phyloP scores from a whole-genome alignment of 64 coral and sea anemone species.

The Catalaphyllia jardinei region DNA sequence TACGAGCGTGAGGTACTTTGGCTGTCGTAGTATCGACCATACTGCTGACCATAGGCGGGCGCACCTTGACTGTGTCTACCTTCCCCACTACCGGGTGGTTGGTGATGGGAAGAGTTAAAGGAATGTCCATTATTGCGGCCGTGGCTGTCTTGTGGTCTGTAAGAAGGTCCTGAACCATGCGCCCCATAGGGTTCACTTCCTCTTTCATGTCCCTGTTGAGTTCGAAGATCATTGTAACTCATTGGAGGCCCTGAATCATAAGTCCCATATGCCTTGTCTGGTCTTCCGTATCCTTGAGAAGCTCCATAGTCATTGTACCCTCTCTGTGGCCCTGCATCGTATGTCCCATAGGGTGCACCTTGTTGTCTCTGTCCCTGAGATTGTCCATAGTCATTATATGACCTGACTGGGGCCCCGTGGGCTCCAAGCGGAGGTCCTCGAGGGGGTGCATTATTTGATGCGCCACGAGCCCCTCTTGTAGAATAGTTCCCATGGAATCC shows the following conservation, averaged over 20 bases:
- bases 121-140: neutral
- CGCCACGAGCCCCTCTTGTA: constrained; percentile 3
- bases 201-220: neutral
- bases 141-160: constrained; percentile 13
- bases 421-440: constrained; percentile 10
- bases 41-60: neutral
- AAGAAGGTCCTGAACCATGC: constrained; percentile 12
- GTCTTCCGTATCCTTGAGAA: neutral
- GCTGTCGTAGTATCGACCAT: neutral
- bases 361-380: neutral
- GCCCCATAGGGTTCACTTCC: neutral
- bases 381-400: neutral
- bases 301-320: neutral
- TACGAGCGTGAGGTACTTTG: neutral
- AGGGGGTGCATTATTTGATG: neutral
- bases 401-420: neutral
- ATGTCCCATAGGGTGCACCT: neutral
- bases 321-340: neutral
- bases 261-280: neutral
- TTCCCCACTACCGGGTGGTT: neutral
- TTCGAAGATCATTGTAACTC: neutral
- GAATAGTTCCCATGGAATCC: constrained; percentile 21
- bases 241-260: constrained; percentile 26
- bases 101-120: neutral
- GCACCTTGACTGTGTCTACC: neutral